Conservation (phyloP, 2,113 vertebrate genomes). For the Lichenostomus cassidix region DNA sequence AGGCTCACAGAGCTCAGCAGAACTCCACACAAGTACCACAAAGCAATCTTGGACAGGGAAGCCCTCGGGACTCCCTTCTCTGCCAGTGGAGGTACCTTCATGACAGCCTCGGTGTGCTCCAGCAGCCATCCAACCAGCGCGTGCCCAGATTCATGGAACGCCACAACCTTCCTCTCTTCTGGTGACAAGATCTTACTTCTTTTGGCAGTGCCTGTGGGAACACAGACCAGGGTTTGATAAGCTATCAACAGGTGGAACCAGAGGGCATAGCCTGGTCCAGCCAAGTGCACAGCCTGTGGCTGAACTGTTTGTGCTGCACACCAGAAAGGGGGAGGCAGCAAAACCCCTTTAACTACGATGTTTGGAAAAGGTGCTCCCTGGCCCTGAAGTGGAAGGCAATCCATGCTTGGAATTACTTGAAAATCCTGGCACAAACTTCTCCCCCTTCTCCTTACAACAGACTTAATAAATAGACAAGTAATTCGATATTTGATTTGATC, state of each 20-base stretch:
- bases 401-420: not conserved
- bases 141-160: slow-evolving; percentile 93
- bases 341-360: not conserved
- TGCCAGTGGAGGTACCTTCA: slow-evolving; percentile 81
- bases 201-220: slow-evolving; percentile 85
- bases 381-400: not conserved
- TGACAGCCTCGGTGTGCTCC: slow-evolving; percentile 93
- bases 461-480: not conserved
- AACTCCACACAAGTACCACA: not conserved
- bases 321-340: not conserved
- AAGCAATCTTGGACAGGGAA: not conserved
- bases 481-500: not conserved
- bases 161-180: slow-evolving; percentile 91
- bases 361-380: not conserved
- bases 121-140: slow-evolving; percentile 94
- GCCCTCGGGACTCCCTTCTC: not conserved
- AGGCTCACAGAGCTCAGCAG: not conserved
- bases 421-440: not conserved
- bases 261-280: not conserved
- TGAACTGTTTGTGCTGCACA: not conserved
- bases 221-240: accelerated
- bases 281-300: not conserved
- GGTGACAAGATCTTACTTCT: slow-evolving; percentile 92
- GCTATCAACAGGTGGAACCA: not conserved
- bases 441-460: not conserved